Evolutionary conservation across 2,113 vertebrate genomes (phyloP).

Genomic region (Leuciscus idus): DNA sequence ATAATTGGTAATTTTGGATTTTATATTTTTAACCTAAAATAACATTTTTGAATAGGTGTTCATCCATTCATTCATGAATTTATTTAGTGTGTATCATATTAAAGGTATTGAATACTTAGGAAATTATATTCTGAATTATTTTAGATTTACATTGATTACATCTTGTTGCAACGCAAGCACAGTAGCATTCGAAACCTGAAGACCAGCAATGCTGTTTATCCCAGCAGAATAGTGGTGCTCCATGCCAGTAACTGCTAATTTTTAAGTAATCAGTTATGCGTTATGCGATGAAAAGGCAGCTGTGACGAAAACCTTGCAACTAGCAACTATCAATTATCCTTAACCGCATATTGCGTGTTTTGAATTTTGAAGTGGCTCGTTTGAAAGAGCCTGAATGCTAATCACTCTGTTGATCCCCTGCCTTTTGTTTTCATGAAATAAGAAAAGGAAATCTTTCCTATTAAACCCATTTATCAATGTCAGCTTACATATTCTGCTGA

Average conservation of each 20-base stretch:
- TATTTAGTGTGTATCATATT: no score
- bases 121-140: no score
- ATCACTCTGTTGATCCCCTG: conserved; percentile 36
- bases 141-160: no score
- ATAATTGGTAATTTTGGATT: neutral
- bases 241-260: neutral
- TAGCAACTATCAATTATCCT: conserved; percentile 47
- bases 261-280: conserved; percentile 32
- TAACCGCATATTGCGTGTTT: conserved; percentile 3
- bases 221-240: neutral
- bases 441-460: conserved; percentile 56
- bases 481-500: conserved; percentile 63
- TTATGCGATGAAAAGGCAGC: conserved; percentile 3
- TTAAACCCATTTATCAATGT: conserved; percentile 70
- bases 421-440: conserved; percentile 56
- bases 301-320: conserved; percentile 28
- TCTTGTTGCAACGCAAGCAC: neutral
- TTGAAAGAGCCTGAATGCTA: conserved; percentile 13
- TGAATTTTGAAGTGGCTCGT: conserved; percentile 37
- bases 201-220: neutral
- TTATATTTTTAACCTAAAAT: neutral
- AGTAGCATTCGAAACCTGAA: neutral
- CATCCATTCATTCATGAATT: neutral
- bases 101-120: neutral
- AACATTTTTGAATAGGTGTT: neutral